Conservation (phyloP, 2,888 invertebrate genomes). For the Pachymerium ferrugineum region DNA sequence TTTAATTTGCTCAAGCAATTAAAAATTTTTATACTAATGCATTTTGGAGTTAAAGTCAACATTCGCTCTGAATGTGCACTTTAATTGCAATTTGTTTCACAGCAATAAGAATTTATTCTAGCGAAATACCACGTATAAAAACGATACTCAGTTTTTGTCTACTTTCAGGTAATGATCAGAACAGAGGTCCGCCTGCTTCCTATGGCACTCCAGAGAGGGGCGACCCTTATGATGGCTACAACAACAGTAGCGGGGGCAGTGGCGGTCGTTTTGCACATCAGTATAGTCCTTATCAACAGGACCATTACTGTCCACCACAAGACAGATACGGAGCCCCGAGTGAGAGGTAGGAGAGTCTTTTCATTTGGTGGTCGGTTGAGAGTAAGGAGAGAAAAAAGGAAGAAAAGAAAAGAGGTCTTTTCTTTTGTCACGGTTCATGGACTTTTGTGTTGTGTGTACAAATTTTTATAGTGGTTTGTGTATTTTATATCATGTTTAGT, state of each 20-base stretch:
- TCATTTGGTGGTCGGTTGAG: not conserved
- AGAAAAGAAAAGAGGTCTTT: not conserved
- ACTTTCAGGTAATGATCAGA: conserved; percentile 33
- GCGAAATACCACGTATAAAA: not conserved
- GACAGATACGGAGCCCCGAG: conserved; percentile 35
- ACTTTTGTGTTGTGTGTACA: not conserved
- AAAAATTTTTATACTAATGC: too few relatives aligned
- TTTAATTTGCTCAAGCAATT: too few relatives aligned
- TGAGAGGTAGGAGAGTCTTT: conserved; percentile 30
- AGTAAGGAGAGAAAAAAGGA: not conserved
- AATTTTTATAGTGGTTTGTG: not conserved
- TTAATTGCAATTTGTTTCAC: not conserved
- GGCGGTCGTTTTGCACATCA: conserved; percentile 34
- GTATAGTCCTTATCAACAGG: conserved; percentile 34
- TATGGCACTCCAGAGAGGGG: conserved; percentile 12
- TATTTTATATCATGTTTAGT: conserved; percentile 8
- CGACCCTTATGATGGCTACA: conserved; percentile 36
- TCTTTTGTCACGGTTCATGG: not conserved
- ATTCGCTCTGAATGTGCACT: too few relatives aligned
- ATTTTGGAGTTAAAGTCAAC: too few relatives aligned
- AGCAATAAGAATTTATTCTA: not conserved
- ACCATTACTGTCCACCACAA: conserved; percentile 38
- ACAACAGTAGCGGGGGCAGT: conserved; percentile 32
- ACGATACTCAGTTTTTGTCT: not conserved
- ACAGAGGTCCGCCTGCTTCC: conserved; percentile 30